These are phyloP conservation scores for Siderastrea siderea DNA, from an alignment of 92 coral and sea anemone genomes.

Conservation along the genomic window DNA sequence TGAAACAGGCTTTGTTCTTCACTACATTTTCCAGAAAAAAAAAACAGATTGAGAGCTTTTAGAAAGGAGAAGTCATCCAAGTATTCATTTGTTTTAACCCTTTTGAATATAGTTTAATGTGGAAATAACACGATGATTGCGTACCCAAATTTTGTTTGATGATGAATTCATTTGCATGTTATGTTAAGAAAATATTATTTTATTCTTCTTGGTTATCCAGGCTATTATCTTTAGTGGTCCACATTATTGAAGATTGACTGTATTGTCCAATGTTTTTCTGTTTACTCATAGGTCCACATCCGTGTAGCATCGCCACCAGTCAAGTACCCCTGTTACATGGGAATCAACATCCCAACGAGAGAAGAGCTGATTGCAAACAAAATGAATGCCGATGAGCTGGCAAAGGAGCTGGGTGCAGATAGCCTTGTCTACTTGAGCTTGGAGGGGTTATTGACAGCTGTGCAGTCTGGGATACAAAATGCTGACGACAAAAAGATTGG, in stretches of 20 bases:
- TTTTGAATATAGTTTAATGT: no score
- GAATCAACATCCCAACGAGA: conserved; percentile 94
- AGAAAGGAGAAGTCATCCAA: no score
- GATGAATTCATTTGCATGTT: no score
- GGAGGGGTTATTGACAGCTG: conserved; percentile 91
- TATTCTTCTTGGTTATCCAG: no score
- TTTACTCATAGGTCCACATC: conserved; percentile 83
- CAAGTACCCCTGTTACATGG: conserved; percentile 97
- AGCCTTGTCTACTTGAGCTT: conserved; percentile 89
- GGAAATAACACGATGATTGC: no score
- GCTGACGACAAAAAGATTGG: conserved; percentile 67
- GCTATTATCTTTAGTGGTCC: no score
- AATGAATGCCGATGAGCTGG: conserved; percentile 80
- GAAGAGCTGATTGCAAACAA: conserved; percentile 96
- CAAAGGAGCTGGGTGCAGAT: conserved; percentile 84
- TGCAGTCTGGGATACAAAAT: conserved; percentile 79
- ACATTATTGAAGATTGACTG: not conserved
- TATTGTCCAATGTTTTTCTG: not conserved
- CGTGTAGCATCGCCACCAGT: conserved; percentile 98
- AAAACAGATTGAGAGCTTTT: no score
- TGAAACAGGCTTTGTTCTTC: no score
- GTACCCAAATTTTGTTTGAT: no score
- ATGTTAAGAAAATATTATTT: no score
- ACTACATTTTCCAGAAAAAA: no score
- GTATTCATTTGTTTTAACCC: no score